A percentile compares a stretch with the other conserved stretches of the same genome.
Conservation (phyloP, 2,888 invertebrate genomes). For the Cosmorhoe ocellata region DNA sequence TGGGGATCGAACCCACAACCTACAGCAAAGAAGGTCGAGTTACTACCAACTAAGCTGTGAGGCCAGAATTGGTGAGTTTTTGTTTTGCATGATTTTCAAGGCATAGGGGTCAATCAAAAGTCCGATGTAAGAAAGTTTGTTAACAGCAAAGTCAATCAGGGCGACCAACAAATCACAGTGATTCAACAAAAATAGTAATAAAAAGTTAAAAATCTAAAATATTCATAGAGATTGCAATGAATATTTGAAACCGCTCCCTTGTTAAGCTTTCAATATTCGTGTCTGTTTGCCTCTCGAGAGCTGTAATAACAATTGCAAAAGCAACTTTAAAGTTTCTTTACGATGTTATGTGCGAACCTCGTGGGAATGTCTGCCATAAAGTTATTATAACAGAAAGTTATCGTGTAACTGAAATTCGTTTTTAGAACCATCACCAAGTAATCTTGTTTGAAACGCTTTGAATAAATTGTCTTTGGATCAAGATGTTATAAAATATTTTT, state of each 20-base stretch:
- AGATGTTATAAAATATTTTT: too few relatives aligned
- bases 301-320: constrained; percentile 28
- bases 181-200: constrained; percentile 9
- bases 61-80: too few relatives aligned
- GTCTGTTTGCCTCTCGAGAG: constrained; percentile 23
- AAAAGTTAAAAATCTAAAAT: constrained; percentile 12
- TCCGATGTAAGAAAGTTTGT: too few relatives aligned
- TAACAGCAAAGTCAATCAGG: too few relatives aligned
- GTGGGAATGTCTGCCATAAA: constrained; percentile 18
- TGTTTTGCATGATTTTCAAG: too few relatives aligned
- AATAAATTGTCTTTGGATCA: not conserved
- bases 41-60: too few relatives aligned
- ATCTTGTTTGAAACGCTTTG: not conserved
- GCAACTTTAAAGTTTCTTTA: constrained; percentile 29
- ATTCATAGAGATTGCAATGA: too few relatives aligned
- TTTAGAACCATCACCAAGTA: constrained; percentile 13
- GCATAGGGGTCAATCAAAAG: too few relatives aligned
- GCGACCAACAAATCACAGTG: too few relatives aligned
- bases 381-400: constrained; percentile 19
- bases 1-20: too few relatives aligned
- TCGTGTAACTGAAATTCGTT: constrained; percentile 12
- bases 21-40: too few relatives aligned
- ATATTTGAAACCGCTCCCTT: constrained; percentile 1
- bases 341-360: constrained; percentile 22
- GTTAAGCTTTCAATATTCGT: constrained; percentile 30